Evolutionary conservation across 2,888 invertebrate genomes (phyloP), one percentile per base, ranked within the genome.

Genomic region (Mylabris sibirica): DNA sequence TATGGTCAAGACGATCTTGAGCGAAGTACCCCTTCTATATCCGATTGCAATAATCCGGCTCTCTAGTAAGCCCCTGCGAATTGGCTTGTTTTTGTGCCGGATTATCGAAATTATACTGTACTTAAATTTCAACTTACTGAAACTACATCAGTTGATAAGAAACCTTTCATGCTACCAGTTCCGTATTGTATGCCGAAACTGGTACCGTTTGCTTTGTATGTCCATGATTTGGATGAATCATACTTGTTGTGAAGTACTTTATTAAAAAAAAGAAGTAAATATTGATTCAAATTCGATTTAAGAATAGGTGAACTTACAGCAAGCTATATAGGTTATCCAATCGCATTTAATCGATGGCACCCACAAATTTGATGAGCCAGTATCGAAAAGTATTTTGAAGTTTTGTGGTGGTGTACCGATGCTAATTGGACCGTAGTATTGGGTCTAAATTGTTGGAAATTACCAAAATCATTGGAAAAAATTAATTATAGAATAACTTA

Each of bases 331-430:
- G 66, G 95, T n/a, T n/a, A n/a, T 93, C 82, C 90, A 89, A 82
- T 95, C 92, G 84, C 99, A 99, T 84, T 98, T 93, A 86, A 98
- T 97, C 12, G 98, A 98, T 4, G 99, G 99, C 68, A 99, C 93
- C 99, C 99, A 99, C 66, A 99, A 89, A 86, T 99, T 99, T 53
- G 98, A 97, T 4, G 98, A 99, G 72, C 99, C 99, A 0, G 99
- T 99, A 86, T 99, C 99, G 86, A 99, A 99, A 69, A 99, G 93
- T 72, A 99, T 98, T 80, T 92, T 93, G 86, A 99, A 99, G 12
- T 86, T 88, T 87, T 99, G 99, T 65, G 96, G 93, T 24, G 99
- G 99, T 59, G 89, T 91, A 68, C 99, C 99, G 85, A 99, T 94
- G 0, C 90, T 87, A 78, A 99, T 97, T 1, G 91, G 91, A 12